phyloP scores from a whole-genome alignment of 92 coral and sea anemone genomes.

The Desmophyllum pertusum region DNA sequence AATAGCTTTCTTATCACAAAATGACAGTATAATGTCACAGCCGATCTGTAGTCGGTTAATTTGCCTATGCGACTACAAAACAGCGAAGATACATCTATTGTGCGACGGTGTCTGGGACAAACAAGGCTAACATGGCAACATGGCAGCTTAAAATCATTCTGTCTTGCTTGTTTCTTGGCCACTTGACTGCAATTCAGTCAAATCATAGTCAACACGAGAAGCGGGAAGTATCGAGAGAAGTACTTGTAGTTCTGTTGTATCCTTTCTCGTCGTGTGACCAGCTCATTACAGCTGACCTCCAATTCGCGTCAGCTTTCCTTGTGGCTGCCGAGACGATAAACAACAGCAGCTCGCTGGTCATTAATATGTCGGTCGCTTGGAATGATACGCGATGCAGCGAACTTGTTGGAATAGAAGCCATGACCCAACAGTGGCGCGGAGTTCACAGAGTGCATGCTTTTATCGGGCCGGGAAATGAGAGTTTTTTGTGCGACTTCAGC shows the following conservation, averaged over 20 bases:
- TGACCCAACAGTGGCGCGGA: conserved; percentile 69
- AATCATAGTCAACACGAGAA: no score
- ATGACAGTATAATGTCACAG: background rate
- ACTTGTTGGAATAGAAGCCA: conserved; percentile 63
- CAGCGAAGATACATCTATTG: background rate
- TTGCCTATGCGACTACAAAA: background rate
- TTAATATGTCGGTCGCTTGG: conserved; percentile 61
- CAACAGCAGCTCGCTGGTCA: conserved; percentile 40
- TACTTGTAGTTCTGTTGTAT: conserved; percentile 48
- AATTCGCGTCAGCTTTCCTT: conserved; percentile 69
- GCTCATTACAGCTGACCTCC: conserved; percentile 36
- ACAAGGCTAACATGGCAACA: conserved; percentile 15
- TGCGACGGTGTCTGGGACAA: background rate
- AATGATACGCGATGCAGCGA: conserved; percentile 78
- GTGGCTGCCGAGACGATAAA: conserved; percentile 74
- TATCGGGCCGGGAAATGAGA: conserved; percentile 85
- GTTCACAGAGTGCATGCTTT: conserved; percentile 79
- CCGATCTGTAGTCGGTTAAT: background rate
- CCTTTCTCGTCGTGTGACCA: conserved; percentile 51
- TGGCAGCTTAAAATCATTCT: background rate
- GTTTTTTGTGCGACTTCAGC: conserved; percentile 79
- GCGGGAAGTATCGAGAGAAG: no score
- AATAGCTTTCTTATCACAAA: background rate
- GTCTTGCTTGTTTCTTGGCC: background rate
- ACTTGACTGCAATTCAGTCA: background rate